Evolutionary conservation across 2,113 vertebrate species (phyloP), one percentile per base, ranked within the genome.

Genomic region (Gambusia affinis): DNA sequence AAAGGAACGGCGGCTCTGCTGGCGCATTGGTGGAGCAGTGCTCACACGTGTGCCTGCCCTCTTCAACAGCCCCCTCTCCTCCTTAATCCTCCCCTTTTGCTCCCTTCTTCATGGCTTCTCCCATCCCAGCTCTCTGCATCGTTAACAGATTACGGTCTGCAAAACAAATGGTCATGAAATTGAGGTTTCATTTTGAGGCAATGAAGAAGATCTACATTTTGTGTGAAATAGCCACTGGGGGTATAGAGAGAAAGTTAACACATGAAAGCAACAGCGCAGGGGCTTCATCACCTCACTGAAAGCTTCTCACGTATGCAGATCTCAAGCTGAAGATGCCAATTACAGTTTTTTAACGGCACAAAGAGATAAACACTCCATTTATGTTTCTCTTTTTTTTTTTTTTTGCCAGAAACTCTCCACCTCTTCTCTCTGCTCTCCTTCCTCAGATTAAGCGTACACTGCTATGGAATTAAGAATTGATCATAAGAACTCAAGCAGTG

Each of bases 21-120:
- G 88, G 72, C 79, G 89, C 86, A 82, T 77, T 77, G 78, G 57
- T 37, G 19, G 19, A 80, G 74, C 51, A 7, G 78, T 63, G 63
- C 64, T 64, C 57, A 12, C 47, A 37, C 54, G 30, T 60, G 12
- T 8, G 28, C 70, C 37, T 33, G 3, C 63, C 73, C 78, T 78
- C 22, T 70, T 30, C 33, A 62, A 27, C 69, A 61, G 60, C n/a
- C 10, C 24, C 24, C 70, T 47, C 30, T 73, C 60, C 51, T 67
- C 68, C 35, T 11, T 37, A 2, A 3, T 44, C 54, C 54, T 71
- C 62, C n/a, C 44, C 29, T 19, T 47, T 17, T 37, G 35, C 35
- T 37, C 10, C 8, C 35, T 37, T 37, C 35, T 37, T 37, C 35
- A 11, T 0, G 1, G 35, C 35, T 37, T 17, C 44, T 47, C 17